A percentile compares a stretch with the other conserved stretches of the same genome.
Conservation (phyloP, 2,888 invertebrate species). For the Fabriciana adippe region DNA sequence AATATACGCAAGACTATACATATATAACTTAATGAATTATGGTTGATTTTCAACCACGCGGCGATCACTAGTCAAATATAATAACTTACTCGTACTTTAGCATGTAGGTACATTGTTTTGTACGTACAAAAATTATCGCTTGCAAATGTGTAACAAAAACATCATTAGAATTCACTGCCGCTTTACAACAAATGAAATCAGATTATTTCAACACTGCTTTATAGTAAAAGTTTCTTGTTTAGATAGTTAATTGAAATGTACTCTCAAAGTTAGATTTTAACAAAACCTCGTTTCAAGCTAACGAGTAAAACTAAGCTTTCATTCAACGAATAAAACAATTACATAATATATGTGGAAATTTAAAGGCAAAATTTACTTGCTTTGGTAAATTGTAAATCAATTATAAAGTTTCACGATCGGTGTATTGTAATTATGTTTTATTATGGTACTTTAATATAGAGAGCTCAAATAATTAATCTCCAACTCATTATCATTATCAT, state of each 20-base stretch:
- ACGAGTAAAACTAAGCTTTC: slow-evolving; percentile 15
- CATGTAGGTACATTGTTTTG: too few relatives aligned
- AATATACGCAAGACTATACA: too few relatives aligned
- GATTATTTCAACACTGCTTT: slow-evolving; percentile 16
- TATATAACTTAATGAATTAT: too few relatives aligned
- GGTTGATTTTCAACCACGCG: too few relatives aligned
- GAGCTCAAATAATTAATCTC: too few relatives aligned
- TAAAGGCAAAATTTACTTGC: not conserved
- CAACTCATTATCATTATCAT: too few relatives aligned
- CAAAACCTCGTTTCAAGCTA: slow-evolving; percentile 13
- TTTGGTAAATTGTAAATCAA: not conserved
- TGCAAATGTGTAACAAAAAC: not conserved
- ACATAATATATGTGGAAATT: slow-evolving; percentile 6
- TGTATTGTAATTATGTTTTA: too few relatives aligned
- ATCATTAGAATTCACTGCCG: slow-evolving; percentile 13
- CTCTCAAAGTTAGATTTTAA: slow-evolving; percentile 24
- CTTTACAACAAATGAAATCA: slow-evolving; percentile 14
- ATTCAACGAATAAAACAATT: slow-evolving; percentile 12
- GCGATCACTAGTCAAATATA: too few relatives aligned
- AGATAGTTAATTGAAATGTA: slow-evolving; percentile 26
- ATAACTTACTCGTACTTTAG: too few relatives aligned
- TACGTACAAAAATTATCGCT: too few relatives aligned
- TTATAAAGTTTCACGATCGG: not conserved
- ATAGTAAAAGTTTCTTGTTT: slow-evolving; percentile 28
- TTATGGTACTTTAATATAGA: too few relatives aligned